A percentile compares a stretch with the other conserved stretches of the same genome.
Evolutionary conservation across 2,888 invertebrate species (phyloP).

Genomic region (Eupithecia vulgata): DNA sequence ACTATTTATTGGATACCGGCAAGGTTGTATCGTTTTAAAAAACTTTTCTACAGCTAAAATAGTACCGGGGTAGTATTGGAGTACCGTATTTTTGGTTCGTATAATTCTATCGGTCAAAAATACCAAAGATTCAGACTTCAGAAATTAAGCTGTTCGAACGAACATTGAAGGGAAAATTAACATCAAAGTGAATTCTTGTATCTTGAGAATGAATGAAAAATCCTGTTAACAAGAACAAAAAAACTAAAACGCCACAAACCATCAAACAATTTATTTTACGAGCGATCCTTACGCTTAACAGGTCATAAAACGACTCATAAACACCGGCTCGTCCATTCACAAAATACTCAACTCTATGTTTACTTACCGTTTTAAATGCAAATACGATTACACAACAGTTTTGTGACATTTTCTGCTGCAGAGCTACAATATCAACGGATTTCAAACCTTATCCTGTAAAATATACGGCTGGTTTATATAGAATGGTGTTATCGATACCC

Average conservation of each 20-base stretch:
- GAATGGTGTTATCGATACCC: conserved; percentile 29
- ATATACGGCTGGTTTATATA: conserved; percentile 35
- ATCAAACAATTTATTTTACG: conserved; percentile 77
- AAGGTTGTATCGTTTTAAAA: conserved; percentile 34
- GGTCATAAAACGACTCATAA: conserved; percentile 81
- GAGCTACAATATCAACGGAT: conserved; percentile 49
- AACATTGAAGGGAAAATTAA: background rate
- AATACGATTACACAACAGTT: conserved; percentile 70
- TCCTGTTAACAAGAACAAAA: conserved; percentile 53
- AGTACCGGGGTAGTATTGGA: no score
- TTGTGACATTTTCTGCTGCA: conserved; percentile 61
- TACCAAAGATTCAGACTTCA: background rate
- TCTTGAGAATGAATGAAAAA: conserved; percentile 51
- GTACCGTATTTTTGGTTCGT: background rate
- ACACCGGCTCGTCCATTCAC: conserved; percentile 77
- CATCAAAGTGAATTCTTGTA: conserved; percentile 11
- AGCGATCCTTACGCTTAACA: conserved; percentile 80
- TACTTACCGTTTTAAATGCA: conserved; percentile 81
- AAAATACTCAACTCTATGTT: conserved; percentile 74
- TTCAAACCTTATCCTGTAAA: conserved; percentile 53
- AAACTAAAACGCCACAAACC: conserved; percentile 56
- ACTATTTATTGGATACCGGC: conserved; percentile 51
- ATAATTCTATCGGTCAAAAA: background rate
- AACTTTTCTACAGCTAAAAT: background rate
- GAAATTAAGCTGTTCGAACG: background rate